Conservation (phyloP, 2,888 invertebrate species). For the Amphipyra berbera region DNA sequence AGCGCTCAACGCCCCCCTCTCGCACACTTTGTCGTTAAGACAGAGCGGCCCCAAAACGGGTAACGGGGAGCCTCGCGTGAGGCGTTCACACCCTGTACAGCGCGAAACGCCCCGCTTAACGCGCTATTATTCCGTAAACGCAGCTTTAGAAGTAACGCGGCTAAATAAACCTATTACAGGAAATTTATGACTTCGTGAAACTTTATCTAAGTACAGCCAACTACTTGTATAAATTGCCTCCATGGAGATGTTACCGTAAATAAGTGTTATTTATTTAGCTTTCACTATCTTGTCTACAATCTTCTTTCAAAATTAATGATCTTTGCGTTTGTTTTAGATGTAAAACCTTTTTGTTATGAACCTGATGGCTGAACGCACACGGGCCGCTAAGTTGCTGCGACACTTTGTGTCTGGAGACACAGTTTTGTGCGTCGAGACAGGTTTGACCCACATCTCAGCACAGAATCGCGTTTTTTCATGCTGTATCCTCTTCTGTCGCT, state of each 20-base stretch:
- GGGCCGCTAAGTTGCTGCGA: too few species aligned
- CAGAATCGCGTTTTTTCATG: too few species aligned
- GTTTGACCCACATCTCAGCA: too few species aligned
- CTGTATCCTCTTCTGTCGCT: too few species aligned
- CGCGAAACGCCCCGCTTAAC: too few species aligned
- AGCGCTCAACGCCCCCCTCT: too few species aligned
- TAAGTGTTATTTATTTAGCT: slow-evolving; percentile 41
- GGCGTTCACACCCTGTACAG: too few species aligned
- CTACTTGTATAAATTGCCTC: slow-evolving; percentile 26
- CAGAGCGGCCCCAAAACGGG: too few species aligned
- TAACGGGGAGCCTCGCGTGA: too few species aligned
- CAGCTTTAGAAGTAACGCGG: background rate
- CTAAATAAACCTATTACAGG: slow-evolving; percentile 7
- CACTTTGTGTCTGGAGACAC: too few species aligned
- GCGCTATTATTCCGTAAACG: background rate
- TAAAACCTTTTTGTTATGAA: slow-evolving; percentile 10
- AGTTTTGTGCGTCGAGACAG: too few species aligned
- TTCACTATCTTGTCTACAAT: background rate
- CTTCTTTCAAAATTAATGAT: slow-evolving; percentile 31
- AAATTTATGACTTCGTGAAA: slow-evolving; percentile 29
- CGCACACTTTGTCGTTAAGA: too few species aligned
- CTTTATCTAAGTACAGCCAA: slow-evolving; percentile 24
- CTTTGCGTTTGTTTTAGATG: slow-evolving; percentile 13
- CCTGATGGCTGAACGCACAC: background rate
- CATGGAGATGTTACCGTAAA: slow-evolving; percentile 29